Percentiles rank a stretch among this genome's conserved stretches.
phyloP scores from a whole-genome alignment of 2,888 invertebrate species.

The Andrena marginata region DNA sequence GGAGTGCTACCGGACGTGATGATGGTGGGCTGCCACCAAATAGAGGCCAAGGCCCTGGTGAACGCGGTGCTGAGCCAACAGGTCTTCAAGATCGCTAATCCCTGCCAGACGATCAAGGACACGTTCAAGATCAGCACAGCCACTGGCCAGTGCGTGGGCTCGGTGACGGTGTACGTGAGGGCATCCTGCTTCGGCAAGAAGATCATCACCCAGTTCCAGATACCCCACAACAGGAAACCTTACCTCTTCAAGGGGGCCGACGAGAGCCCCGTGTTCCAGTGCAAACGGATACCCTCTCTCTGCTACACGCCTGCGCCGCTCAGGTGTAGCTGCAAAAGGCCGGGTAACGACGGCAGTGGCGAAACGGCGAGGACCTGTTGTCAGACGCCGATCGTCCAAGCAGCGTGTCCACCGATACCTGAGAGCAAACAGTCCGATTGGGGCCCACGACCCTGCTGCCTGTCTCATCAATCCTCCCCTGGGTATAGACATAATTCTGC shows the following conservation, averaged over 20 bases:
- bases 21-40: conserved; percentile 87
- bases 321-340: conserved; percentile 41
- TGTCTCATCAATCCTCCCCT: conserved; percentile 15
- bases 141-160: conserved; percentile 86
- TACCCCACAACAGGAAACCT: conserved; percentile 79
- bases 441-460: conserved; percentile 50
- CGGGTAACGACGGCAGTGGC: conserved; percentile 49
- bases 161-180: conserved; percentile 88
- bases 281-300: conserved; percentile 74
- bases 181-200: conserved; percentile 89
- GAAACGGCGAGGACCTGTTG: conserved; percentile 52
- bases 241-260: conserved; percentile 79
- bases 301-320: conserved; percentile 33
- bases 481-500: conserved; percentile 23
- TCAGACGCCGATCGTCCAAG: conserved; percentile 23
- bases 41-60: conserved; percentile 88
- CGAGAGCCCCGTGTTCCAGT: conserved; percentile 79
- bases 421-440: background rate
- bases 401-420: conserved; percentile 12
- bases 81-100: conserved; percentile 82
- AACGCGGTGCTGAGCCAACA: conserved; percentile 86
- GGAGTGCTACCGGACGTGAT: conserved; percentile 89
- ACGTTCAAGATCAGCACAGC: conserved; percentile 86
- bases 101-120: conserved; percentile 88
- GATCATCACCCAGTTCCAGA: conserved; percentile 89